Percentiles rank a stretch among this genome's conserved stretches.
These are phyloP conservation scores for Eupleurogrammus muticus DNA, from an alignment of 2,797 vertebrate genomes.

Conservation along the genomic window DNA sequence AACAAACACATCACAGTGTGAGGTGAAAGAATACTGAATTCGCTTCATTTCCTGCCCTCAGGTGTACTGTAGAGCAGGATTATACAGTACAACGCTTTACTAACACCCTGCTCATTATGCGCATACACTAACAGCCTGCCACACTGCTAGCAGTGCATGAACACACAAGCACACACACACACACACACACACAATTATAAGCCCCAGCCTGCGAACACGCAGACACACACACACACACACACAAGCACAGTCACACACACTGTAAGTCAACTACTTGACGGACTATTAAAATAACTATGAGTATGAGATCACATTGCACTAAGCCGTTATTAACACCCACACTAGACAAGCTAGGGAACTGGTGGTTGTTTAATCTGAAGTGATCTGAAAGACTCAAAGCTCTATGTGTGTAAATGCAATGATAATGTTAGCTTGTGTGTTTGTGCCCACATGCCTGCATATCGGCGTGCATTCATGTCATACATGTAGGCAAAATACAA, in stretches of 20 bases:
- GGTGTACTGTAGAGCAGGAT: conserved; percentile 63
- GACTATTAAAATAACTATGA: conserved; percentile 50
- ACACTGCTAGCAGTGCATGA: conserved; percentile 37
- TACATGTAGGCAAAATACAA: conserved; percentile 9
- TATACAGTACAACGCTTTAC: conserved; percentile 61
- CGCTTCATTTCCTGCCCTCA: conserved; percentile 63
- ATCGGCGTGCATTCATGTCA: conserved; percentile 3
- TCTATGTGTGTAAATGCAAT: conserved; percentile 10
- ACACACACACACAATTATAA: conserved; percentile 42
- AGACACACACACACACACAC: conserved; percentile 18
- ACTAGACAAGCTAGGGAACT: conserved; percentile 43
- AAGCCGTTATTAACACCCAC: conserved; percentile 68
- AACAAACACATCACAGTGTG: conserved; percentile 10
- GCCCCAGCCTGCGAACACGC: conserved; percentile 29
- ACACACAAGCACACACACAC: conserved; percentile 36
- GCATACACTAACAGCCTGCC: conserved; percentile 60
- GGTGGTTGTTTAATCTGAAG: conserved; percentile 46
- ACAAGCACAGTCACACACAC: conserved; percentile 15
- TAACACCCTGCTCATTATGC: conserved; percentile 68
- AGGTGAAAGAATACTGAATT: conserved; percentile 44
- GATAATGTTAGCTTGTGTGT: conserved; percentile 22
- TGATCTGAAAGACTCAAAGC: conserved; percentile 36
- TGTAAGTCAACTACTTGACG: conserved; percentile 35
- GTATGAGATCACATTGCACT: conserved; percentile 53
- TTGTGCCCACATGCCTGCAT: not conserved